Evolutionary conservation across 1,140 invertebrate species (phyloP).

Genomic region (Magallana angulata): DNA sequence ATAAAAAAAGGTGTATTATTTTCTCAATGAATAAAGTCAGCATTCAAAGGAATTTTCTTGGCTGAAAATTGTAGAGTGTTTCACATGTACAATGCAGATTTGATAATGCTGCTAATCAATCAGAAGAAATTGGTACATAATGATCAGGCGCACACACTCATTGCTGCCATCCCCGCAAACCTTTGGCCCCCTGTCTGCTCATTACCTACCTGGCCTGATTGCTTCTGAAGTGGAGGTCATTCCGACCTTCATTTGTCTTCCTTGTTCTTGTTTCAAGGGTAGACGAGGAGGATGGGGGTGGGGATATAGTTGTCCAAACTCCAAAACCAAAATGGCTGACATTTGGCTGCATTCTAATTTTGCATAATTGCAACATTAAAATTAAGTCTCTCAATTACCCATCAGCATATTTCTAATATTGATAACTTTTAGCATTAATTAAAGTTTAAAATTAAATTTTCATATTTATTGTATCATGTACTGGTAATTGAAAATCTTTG

Average conservation of each 20-base stretch:
- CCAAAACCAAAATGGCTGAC: neutral
- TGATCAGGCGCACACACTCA: slow-evolving; percentile 7
- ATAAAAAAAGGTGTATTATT: slow-evolving; percentile 43
- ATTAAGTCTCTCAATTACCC: too few species aligned
- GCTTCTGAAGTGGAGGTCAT: slow-evolving; percentile 1
- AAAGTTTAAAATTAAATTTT: too few species aligned
- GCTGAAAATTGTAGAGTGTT: slow-evolving; percentile 29
- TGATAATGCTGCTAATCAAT: slow-evolving; percentile 38
- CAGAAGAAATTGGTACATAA: slow-evolving; percentile 42
- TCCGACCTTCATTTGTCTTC: neutral
- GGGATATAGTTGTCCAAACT: neutral
- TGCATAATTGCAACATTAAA: too few species aligned
- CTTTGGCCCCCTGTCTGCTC: neutral
- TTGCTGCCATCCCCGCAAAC: neutral
- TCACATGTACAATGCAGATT: neutral
- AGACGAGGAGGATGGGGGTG: neutral
- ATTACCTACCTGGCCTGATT: slow-evolving; percentile 31
- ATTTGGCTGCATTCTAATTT: too few species aligned
- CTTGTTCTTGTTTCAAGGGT: neutral
- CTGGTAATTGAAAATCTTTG: too few species aligned
- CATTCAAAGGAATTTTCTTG: slow-evolving; percentile 41
- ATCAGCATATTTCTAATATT: too few species aligned
- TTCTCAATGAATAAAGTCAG: slow-evolving; percentile 31
- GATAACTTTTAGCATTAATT: too few species aligned
- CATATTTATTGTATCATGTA: too few species aligned